Evolutionary conservation across 2,888 invertebrate genomes (phyloP).

Genomic region (Meloe dianella): DNA sequence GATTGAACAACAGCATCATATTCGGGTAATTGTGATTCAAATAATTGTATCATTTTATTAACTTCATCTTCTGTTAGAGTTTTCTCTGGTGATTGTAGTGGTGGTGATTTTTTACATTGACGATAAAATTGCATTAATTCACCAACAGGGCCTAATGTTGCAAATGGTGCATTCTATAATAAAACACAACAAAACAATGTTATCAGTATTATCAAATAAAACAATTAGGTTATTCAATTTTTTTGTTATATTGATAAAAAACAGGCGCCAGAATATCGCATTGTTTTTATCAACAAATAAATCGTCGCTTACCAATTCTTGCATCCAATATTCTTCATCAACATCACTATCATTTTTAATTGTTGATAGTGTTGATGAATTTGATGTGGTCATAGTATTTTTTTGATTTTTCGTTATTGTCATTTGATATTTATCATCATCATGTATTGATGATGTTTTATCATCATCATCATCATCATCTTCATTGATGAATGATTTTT

Average conservation of each 20-base stretch:
- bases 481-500: neutral
- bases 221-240: neutral
- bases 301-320: slow-evolving; percentile 25
- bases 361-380: slow-evolving; percentile 17
- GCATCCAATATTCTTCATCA: slow-evolving; percentile 30
- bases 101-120: slow-evolving; percentile 75
- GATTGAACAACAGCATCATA: slow-evolving; percentile 79
- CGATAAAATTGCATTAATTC: slow-evolving; percentile 81
- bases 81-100: slow-evolving; percentile 60
- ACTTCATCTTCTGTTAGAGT: slow-evolving; percentile 67
- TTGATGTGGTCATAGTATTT: slow-evolving; percentile 3
- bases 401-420: slow-evolving; percentile 17
- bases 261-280: neutral
- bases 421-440: neutral
- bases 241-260: neutral
- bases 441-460: neutral
- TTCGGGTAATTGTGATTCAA: slow-evolving; percentile 76
- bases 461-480: slow-evolving; percentile 5
- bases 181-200: neutral
- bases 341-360: slow-evolving; percentile 15
- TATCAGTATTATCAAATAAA: slow-evolving; percentile 10
- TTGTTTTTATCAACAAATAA: neutral
- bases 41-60: slow-evolving; percentile 73
- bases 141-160: slow-evolving; percentile 72
- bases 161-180: slow-evolving; percentile 81